Conservation (phyloP, 2,797 vertebrate genomes). For the Bucorvus abyssinicus region DNA sequence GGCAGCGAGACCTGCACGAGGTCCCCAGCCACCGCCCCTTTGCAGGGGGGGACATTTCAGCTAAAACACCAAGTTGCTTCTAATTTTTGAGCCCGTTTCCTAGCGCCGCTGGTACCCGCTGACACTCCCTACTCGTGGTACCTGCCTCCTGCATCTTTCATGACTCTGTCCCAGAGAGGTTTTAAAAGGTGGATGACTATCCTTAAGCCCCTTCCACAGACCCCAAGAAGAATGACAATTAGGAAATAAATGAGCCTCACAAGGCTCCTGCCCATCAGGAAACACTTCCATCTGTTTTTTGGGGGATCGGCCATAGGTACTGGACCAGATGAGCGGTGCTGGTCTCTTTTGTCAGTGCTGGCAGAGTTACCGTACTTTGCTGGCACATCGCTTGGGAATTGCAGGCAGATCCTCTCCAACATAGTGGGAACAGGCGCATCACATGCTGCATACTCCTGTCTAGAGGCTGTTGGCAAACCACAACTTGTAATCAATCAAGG, state of each 20-base stretch:
- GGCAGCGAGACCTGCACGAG: background rate
- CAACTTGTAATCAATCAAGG: conserved; percentile 21
- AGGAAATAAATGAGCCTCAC: background rate
- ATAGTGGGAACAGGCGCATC: background rate
- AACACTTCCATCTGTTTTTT: background rate
- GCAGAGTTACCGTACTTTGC: background rate
- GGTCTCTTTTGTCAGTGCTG: background rate
- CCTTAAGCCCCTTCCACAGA: background rate
- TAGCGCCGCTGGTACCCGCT: background rate
- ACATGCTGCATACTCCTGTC: background rate
- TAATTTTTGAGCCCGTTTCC: background rate
- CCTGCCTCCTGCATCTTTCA: background rate
- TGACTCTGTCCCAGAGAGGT: background rate
- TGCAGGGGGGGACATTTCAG: background rate
- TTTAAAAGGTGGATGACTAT: background rate
- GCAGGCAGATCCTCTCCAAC: background rate
- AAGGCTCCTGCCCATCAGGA: background rate
- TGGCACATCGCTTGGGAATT: background rate
- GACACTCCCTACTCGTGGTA: background rate
- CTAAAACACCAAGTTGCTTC: background rate
- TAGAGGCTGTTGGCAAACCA: conserved; percentile 30
- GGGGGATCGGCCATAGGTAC: background rate
- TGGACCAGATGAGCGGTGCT: background rate
- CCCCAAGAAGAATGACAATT: background rate
- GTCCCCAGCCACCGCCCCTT: background rate